phyloP scores from a whole-genome alignment of 2,113 vertebrate genomes.

The Casuarius casuarius region DNA sequence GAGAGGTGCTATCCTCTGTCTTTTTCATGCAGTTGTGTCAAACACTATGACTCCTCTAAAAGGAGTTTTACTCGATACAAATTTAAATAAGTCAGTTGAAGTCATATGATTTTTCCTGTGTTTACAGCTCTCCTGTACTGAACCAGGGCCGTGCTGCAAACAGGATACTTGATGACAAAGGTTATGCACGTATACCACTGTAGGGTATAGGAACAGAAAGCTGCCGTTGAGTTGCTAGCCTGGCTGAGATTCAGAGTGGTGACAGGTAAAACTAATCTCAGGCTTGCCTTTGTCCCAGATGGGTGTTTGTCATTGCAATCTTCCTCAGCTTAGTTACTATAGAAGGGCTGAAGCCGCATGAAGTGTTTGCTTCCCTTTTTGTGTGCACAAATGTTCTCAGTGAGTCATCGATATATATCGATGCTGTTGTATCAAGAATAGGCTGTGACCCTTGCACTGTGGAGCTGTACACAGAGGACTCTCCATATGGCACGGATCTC shows the following conservation, averaged over 20 bases:
- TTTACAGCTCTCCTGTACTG: conserved; percentile 11
- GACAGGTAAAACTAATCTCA: background rate
- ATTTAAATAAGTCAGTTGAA: background rate
- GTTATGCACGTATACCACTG: background rate
- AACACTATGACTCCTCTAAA: background rate
- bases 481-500: background rate
- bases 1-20: background rate
- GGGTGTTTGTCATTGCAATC: background rate
- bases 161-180: conserved; percentile 5
- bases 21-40: background rate
- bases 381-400: background rate
- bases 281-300: background rate
- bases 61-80: background rate
- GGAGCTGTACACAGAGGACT: background rate
- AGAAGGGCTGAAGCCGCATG: background rate
- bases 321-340: background rate
- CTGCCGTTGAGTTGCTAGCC: background rate
- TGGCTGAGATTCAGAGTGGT: background rate
- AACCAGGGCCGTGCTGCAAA: conserved; percentile 13
- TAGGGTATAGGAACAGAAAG: conserved; percentile 5
- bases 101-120: background rate
- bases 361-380: background rate
- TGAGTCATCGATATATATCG: background rate
- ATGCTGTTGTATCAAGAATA: background rate
- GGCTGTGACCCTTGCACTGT: background rate